phyloP scores from a whole-genome alignment of 2,888 invertebrate genomes.

The Lasioglossum morio region DNA sequence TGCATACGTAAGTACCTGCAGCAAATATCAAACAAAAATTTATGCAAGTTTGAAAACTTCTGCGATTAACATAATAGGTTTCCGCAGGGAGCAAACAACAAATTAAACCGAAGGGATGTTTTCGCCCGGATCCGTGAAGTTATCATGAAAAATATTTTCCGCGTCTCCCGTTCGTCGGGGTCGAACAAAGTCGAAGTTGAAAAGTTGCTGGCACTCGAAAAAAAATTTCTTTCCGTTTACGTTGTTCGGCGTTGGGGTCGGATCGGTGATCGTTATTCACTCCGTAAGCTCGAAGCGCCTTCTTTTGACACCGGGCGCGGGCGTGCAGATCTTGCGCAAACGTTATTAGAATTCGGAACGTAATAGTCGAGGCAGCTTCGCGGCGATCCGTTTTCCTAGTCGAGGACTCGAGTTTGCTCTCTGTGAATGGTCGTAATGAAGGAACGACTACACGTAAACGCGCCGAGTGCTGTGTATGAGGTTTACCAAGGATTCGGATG shows the following conservation, averaged over 20 bases:
- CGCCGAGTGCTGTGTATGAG: conserved; percentile 43
- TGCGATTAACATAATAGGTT: neutral
- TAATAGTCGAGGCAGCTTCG: conserved; percentile 23
- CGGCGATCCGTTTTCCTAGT: neutral
- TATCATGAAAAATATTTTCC: neutral
- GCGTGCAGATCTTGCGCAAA: conserved; percentile 8
- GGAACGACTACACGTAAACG: conserved; percentile 47
- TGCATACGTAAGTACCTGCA: too few species aligned
- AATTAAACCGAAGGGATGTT: neutral
- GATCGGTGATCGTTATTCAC: neutral
- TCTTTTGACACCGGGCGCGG: neutral
- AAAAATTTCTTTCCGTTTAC: neutral
- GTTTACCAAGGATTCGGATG: conserved; percentile 59
- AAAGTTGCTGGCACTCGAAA: neutral
- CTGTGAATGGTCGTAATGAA: conserved; percentile 54
- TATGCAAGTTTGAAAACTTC: neutral
- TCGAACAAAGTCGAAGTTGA: neutral
- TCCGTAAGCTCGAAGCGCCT: neutral
- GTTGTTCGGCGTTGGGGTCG: neutral
- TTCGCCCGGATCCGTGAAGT: neutral
- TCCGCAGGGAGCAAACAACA: neutral
- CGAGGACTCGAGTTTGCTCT: conserved; percentile 2
- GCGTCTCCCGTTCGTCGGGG: neutral
- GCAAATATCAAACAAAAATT: too few species aligned
- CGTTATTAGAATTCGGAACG: conserved; percentile 23